Percentiles rank a stretch among this genome's conserved stretches.
Conservation (phyloP, 2,888 invertebrate species). For the Drepanosiphum platanoidis region DNA sequence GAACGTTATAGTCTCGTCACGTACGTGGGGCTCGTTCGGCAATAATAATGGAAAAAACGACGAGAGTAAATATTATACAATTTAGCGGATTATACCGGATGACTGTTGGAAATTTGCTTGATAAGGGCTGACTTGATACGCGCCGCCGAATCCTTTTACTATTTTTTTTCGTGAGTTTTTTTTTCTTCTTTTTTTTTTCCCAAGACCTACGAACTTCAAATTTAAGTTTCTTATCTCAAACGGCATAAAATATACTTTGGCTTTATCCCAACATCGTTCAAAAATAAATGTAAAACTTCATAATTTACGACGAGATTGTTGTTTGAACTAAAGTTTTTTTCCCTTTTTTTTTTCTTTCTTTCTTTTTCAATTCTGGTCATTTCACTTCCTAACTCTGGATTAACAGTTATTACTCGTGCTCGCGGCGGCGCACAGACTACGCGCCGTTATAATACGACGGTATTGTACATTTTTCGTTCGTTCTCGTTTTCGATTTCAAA, state of each 20-base stretch:
- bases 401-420: conserved; percentile 2
- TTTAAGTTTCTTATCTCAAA: conserved; percentile 36
- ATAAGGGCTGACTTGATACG: too few species aligned
- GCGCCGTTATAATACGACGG: not conserved
- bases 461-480: too few species aligned
- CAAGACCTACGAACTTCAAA: not conserved
- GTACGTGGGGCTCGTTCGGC: too few species aligned
- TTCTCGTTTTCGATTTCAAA: not conserved
- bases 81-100: not conserved
- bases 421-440: not conserved
- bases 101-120: conserved; percentile 9
- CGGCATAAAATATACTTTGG: conserved; percentile 21
- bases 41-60: not conserved
- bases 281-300: conserved; percentile 16
- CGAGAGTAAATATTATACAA: not conserved
- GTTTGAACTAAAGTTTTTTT: conserved; percentile 22
- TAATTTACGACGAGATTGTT: conserved; percentile 16
- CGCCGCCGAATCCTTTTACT: not conserved
- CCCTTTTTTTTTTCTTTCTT: too few species aligned
- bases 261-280: conserved; percentile 26
- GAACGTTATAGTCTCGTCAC: not conserved
- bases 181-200: too few species aligned
- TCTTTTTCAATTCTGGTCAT: conserved; percentile 23
- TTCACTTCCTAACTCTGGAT: not conserved
- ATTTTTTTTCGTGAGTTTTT: conserved; percentile 33